Conservation (phyloP, 1,140 invertebrate species). For the Penaeus vannamei region DNA sequence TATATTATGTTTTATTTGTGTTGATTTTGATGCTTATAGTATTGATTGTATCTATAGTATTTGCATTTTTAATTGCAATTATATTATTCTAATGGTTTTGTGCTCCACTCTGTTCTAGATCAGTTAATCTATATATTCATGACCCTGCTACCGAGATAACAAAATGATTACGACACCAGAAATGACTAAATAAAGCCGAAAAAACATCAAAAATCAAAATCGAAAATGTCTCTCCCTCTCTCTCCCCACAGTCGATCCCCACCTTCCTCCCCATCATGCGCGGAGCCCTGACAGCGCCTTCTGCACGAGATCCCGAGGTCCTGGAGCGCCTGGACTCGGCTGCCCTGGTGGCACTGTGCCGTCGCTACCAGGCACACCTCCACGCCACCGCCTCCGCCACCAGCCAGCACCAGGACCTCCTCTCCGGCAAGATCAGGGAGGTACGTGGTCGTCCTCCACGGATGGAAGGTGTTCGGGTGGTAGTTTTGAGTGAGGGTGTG, state of each 20-base stretch:
- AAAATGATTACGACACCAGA: too few species aligned
- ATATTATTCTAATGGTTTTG: too few species aligned
- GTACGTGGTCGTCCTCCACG: conserved; percentile 72
- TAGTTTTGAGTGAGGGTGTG: not conserved
- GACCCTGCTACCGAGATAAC: too few species aligned
- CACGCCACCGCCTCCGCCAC: conserved; percentile 80
- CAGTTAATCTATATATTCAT: too few species aligned
- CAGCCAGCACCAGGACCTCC: conserved; percentile 80
- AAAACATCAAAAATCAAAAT: too few species aligned
- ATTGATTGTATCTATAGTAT: too few species aligned
- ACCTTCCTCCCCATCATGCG: conserved; percentile 94
- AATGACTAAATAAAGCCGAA: too few species aligned
- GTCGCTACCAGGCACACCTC: conserved; percentile 84
- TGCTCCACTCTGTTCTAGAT: too few species aligned
- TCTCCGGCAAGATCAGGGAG: conserved; percentile 83
- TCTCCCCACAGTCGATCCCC: conserved; percentile 77
- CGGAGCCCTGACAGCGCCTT: conserved; percentile 88
- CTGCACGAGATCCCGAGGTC: conserved; percentile 88
- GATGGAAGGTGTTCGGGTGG: too few species aligned
- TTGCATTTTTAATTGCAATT: too few species aligned
- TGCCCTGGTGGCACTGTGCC: conserved; percentile 77
- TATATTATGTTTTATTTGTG: too few species aligned
- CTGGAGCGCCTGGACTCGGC: conserved; percentile 84
- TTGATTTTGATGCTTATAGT: too few species aligned
- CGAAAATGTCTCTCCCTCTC: conserved; percentile 38